These are phyloP conservation scores for Scolopax rusticola DNA, from an alignment of 2,797 vertebrate species.

Conservation along the genomic window DNA sequence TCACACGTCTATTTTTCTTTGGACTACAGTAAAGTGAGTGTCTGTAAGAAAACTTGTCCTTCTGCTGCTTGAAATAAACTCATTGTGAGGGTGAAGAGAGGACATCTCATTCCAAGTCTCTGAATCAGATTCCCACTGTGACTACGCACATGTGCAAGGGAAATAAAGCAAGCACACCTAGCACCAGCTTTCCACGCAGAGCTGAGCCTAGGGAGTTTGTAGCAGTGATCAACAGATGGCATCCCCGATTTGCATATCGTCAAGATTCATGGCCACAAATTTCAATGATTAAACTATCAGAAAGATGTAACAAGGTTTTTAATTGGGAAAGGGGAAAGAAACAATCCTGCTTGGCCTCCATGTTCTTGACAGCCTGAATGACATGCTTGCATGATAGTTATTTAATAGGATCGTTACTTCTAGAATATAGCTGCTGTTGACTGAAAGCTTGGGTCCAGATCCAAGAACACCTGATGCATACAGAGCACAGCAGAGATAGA, in stretches of 20 bases:
- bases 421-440: background rate
- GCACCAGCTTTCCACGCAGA: background rate
- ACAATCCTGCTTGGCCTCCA: background rate
- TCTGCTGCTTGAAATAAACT: background rate
- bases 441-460: background rate
- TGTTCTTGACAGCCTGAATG: background rate
- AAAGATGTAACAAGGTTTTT: constrained; percentile 26
- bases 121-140: background rate
- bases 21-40: background rate
- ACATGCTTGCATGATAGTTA: background rate
- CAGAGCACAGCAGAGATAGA: background rate
- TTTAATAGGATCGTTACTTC: background rate
- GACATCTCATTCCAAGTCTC: background rate
- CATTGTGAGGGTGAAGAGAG: background rate
- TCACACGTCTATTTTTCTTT: background rate
- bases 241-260: background rate
- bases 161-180: background rate
- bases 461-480: background rate
- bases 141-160: background rate
- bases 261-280: background rate
- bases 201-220: rapidly evolving
- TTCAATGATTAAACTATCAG: constrained; percentile 35
- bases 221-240: background rate
- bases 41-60: background rate
- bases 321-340: constrained; percentile 30